Percentiles rank a stretch among this genome's conserved stretches.
Conservation (phyloP, 2,888 invertebrate genomes). For the Formica aserva region DNA sequence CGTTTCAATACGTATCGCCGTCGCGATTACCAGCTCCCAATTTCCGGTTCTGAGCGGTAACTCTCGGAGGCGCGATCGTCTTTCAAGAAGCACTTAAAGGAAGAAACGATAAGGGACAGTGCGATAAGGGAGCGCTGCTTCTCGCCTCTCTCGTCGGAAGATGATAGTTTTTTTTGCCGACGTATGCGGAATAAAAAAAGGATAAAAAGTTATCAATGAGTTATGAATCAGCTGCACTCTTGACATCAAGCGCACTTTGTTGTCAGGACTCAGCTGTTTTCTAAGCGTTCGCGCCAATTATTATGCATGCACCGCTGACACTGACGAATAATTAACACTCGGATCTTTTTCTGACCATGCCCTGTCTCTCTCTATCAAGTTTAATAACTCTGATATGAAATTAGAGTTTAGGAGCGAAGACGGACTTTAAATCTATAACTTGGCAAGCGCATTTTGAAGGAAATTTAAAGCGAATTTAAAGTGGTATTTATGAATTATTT, state of each 20-base stretch:
- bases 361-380: neutral
- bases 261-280: neutral
- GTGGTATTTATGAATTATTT: neutral
- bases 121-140: neutral
- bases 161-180: neutral
- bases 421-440: neutral
- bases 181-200: neutral
- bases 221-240: slow-evolving; percentile 4
- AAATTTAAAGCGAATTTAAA: slow-evolving; percentile 1
- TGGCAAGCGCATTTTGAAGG: neutral
- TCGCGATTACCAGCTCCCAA: slow-evolving; percentile 61
- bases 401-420: neutral
- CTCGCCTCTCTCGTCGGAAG: slow-evolving; percentile 44
- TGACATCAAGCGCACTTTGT: neutral
- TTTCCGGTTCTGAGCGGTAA: slow-evolving; percentile 61
- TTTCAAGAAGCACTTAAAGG: slow-evolving; percentile 65
- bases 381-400: slow-evolving; percentile 12
- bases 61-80: slow-evolving; percentile 36
- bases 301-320: neutral
- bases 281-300: neutral
- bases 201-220: neutral
- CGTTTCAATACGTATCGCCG: slow-evolving; percentile 8
- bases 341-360: neutral
- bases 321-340: neutral
- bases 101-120: slow-evolving; percentile 50